phyloP scores from a whole-genome alignment of 2,113 vertebrate genomes.

The Pyxicephalus adspersus region DNA sequence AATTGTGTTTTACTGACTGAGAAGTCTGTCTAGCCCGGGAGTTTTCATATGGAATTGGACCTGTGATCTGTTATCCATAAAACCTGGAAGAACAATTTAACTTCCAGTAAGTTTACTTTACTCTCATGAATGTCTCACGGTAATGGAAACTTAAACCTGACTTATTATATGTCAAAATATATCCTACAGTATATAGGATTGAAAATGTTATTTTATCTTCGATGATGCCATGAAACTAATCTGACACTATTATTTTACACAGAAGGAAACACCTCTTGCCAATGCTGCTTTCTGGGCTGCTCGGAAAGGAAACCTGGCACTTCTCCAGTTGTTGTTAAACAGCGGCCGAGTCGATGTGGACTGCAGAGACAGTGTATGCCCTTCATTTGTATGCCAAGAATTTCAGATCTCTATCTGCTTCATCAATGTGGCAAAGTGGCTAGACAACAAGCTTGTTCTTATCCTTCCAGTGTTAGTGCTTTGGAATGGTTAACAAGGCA shows the following conservation, averaged over 20 bases:
- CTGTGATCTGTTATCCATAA: slow-evolving; percentile 26
- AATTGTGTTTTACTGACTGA: background rate
- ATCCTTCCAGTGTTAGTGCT: slow-evolving; percentile 7
- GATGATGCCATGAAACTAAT: slow-evolving; percentile 37
- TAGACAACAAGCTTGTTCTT: slow-evolving; percentile 1
- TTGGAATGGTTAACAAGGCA: slow-evolving; percentile 19
- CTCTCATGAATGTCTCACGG: background rate
- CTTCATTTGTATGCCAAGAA: slow-evolving; percentile 60
- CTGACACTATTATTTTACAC: slow-evolving; percentile 55
- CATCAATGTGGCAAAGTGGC: background rate
- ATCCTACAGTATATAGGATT: slow-evolving; percentile 3
- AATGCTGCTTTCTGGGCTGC: slow-evolving; percentile 98
- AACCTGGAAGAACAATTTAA: slow-evolving; percentile 4
- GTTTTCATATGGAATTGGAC: background rate
- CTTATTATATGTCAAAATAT: slow-evolving; percentile 1
- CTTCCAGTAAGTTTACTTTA: slow-evolving; percentile 28
- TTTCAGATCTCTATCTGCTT: slow-evolving; percentile 53
- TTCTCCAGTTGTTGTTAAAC: slow-evolving; percentile 93
- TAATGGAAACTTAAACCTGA: slow-evolving; percentile 11
- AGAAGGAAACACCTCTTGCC: slow-evolving; percentile 97
- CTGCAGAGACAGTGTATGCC: slow-evolving; percentile 95
- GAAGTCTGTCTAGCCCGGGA: background rate
- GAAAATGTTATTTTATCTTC: slow-evolving; percentile 8
- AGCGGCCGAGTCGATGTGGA: slow-evolving; percentile 94
- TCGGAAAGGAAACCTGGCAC: slow-evolving; percentile 89